Evolutionary conservation across 2,797 vertebrate species (phyloP), one percentile per base, ranked within the genome.

Genomic region (Lutjanus argentimaculatus): DNA sequence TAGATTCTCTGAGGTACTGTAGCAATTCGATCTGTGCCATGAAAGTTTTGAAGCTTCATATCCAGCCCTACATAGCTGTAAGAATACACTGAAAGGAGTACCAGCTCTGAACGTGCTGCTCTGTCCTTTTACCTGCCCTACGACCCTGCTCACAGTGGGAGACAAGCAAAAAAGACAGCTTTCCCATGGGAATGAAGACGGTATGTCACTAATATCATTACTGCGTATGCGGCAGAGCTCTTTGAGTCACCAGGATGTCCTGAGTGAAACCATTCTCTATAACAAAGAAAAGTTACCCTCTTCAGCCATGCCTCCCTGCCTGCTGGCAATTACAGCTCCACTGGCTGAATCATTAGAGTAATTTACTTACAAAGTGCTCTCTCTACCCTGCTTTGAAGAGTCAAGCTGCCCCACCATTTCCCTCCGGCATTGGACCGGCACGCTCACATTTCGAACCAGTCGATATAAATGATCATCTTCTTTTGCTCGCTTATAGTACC

Each of bases 311-410:
- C 74, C 79, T 83, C 73, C 78, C 75, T 83, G 80, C 80, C 76
- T 87, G 70, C 79, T 70, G 85, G 85, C 86, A 92, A 93, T 93
- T 92, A 91, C 83, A 80, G 81, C 88, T 87, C 82, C 83, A 87
- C 77, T 71, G 76, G 79, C 88, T 88, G 75, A 80, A 90, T 93
- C 88, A 88, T 93, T 92, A 90, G 56, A 75, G 86, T 88, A 77
- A 90, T 93, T 93, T 92, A 91, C 84, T 88, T 84, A 91, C 89
- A 90, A 89, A 92, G 84, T 89, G 87, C 79, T 36, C 30, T 89
- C 84, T 79, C 84, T 70, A 15, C 72, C 85, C 82, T 72, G 76
- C 87, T 89, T 84, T 77, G 82, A 87, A 83, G 84, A 91, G 72
- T 85, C 85, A 69, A 83, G 81, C 75, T 79, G 74, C 69, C 74